Percentiles rank a stretch among this genome's conserved stretches.
Evolutionary conservation across 2,113 vertebrate genomes (phyloP).

Genomic region (Xyrauchen texanus): DNA sequence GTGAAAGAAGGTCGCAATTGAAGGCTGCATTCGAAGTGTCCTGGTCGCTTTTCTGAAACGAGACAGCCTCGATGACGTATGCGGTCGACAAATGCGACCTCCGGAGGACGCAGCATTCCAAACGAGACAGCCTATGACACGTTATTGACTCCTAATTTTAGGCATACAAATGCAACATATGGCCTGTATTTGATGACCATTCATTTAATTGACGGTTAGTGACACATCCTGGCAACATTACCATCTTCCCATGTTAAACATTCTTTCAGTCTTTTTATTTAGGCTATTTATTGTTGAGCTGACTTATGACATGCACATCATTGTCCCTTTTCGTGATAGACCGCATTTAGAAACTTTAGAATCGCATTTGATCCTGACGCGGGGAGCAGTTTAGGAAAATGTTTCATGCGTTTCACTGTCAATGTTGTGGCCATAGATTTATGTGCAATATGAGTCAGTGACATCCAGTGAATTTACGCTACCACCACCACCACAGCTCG

Average conservation of each 20-base stretch:
- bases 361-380: background rate
- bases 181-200: background rate
- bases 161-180: background rate
- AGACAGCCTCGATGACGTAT: too few relatives aligned
- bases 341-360: background rate
- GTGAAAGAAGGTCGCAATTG: too few relatives aligned
- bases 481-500: constrained; percentile 67
- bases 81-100: too few relatives aligned
- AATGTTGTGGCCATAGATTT: background rate
- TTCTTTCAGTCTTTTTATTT: background rate
- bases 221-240: background rate
- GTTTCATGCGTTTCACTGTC: constrained; percentile 4
- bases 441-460: constrained; percentile 53
- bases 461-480: constrained; percentile 62
- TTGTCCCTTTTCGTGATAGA: background rate
- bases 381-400: background rate
- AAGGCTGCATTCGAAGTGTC: too few relatives aligned
- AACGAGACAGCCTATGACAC: too few relatives aligned
- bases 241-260: background rate
- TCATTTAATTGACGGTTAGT: background rate
- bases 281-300: background rate
- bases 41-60: too few relatives aligned
- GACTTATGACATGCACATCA: background rate
- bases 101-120: too few relatives aligned
- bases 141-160: background rate